phyloP scores from a whole-genome alignment of 2,797 vertebrate genomes.

The Chelidonichthys spinosus region DNA sequence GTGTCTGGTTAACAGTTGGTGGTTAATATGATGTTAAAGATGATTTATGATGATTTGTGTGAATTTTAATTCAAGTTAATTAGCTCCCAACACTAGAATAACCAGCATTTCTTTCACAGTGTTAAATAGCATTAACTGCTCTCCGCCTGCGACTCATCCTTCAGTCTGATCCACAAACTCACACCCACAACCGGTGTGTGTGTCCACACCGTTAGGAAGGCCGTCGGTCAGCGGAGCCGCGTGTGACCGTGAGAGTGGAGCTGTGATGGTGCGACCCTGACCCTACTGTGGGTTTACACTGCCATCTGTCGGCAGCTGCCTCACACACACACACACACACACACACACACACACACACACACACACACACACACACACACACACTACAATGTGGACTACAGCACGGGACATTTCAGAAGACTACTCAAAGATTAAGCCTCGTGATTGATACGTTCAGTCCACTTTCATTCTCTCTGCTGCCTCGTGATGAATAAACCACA shows the following conservation, averaged over 20 bases:
- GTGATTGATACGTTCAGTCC: background rate
- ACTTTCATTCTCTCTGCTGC: background rate
- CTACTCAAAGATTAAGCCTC: background rate
- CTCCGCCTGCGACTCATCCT: slow-evolving; percentile 9
- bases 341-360: background rate
- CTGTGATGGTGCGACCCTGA: background rate
- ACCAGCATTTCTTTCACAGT: too few relatives aligned
- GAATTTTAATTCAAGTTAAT: background rate
- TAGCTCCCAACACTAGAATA: too few relatives aligned
- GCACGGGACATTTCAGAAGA: background rate
- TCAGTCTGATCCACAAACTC: slow-evolving; percentile 13
- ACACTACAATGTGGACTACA: background rate
- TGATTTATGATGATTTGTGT: background rate
- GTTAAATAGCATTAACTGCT: background rate
- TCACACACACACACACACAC: background rate
- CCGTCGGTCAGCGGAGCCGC: slow-evolving; percentile 15
- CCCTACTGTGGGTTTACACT: slow-evolving; percentile 33
- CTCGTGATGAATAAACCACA: background rate
- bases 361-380: background rate
- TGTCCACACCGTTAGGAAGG: slow-evolving; percentile 7
- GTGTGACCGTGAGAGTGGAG: background rate
- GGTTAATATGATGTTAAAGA: slow-evolving; percentile 3
- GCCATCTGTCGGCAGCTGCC: slow-evolving; percentile 52
- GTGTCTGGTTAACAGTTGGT: background rate
- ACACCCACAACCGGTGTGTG: slow-evolving; percentile 10